Base-by-base conservation (phyloP, 1,140 invertebrate genomes). In the Drosophila pallidifrons region DNA sequence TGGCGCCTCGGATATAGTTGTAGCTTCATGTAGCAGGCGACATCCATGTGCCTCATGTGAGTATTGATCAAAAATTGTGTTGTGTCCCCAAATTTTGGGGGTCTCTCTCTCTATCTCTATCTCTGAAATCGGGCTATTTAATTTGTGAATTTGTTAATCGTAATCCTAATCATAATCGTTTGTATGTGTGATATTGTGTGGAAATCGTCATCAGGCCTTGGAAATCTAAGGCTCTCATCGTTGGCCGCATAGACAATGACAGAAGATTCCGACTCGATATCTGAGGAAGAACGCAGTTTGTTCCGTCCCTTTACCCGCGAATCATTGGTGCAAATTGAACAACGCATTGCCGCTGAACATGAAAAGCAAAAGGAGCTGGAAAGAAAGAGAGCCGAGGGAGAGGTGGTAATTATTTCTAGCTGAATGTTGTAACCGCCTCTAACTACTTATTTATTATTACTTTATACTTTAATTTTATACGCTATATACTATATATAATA, bases 221-320 rank as follows among this genome's bases (percentile, higher is more conserved):
- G 92, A 92, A 92, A 91, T 91, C 92, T 92, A 87, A 93, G 92
- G 92, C 92, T 92, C 92, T 92, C 90, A 92, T 92, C 90, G 92
- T 91, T 92, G 92, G 92, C 92, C 91, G 89, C 91, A 92, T 95
- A 95, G 94, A 95, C 94, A 95, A 97, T 97, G 96, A 97, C 96
- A 95, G 96, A 96, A 95, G 95, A 95, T 95, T 97, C 95, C 95
- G 95, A 96, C 95, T 96, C 96, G 94, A 94, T 96, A 95, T 96
- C 96, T 95, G 96, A 97, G 96, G 96, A 98, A 96, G 96, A 97
- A 96, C 96, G 95, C 94, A 96, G 96, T 94, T 95, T 97, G 95
- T 99, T 99, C 96, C 96, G 96, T 96, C 98, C 97, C 94, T 99
- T 99, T 95, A 99, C 98, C 93, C 95, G 98, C 94, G 98, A 99